Evolutionary conservation across 2,797 vertebrate species (phyloP).

Genomic region (Rhinichthys osculus): DNA sequence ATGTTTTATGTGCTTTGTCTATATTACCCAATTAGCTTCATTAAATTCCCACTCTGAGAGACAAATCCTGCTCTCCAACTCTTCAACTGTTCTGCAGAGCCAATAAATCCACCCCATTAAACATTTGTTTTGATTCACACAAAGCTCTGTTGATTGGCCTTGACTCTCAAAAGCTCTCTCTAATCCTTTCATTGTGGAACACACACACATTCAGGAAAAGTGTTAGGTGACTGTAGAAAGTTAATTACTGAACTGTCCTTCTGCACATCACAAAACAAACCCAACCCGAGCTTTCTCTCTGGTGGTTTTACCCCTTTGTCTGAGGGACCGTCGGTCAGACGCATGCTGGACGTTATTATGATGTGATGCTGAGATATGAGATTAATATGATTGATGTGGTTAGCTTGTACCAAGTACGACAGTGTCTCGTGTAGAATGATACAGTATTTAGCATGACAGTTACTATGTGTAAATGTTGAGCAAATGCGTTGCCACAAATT

Average conservation of each 20-base stretch:
- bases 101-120: slow-evolving; percentile 49
- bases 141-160: slow-evolving; percentile 62
- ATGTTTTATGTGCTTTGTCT: neutral
- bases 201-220: slow-evolving; percentile 62
- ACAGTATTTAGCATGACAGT: slow-evolving; percentile 54
- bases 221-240: slow-evolving; percentile 63
- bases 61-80: slow-evolving; percentile 41
- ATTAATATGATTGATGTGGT: slow-evolving; percentile 47
- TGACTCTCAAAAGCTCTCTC: slow-evolving; percentile 62
- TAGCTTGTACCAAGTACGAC: slow-evolving; percentile 53
- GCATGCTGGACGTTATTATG: neutral
- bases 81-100: slow-evolving; percentile 7
- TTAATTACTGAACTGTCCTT: slow-evolving; percentile 72
- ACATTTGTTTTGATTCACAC: slow-evolving; percentile 52
- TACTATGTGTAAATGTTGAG: slow-evolving; percentile 38
- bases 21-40: slow-evolving; percentile 21
- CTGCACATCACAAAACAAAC: slow-evolving; percentile 65
- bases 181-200: slow-evolving; percentile 72
- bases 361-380: slow-evolving; percentile 41
- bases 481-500: slow-evolving; percentile 7
- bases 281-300: slow-evolving; percentile 60
- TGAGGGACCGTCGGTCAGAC: slow-evolving; percentile 18
- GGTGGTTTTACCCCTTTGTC: slow-evolving; percentile 1
- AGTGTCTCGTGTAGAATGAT: slow-evolving; percentile 41
- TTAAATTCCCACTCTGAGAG: slow-evolving; percentile 32